Percentiles rank a stretch among this genome's conserved stretches.
These are phyloP conservation scores for Lacanobia wlatinum DNA, from an alignment of 2,888 invertebrate genomes.

Conservation along the genomic window DNA sequence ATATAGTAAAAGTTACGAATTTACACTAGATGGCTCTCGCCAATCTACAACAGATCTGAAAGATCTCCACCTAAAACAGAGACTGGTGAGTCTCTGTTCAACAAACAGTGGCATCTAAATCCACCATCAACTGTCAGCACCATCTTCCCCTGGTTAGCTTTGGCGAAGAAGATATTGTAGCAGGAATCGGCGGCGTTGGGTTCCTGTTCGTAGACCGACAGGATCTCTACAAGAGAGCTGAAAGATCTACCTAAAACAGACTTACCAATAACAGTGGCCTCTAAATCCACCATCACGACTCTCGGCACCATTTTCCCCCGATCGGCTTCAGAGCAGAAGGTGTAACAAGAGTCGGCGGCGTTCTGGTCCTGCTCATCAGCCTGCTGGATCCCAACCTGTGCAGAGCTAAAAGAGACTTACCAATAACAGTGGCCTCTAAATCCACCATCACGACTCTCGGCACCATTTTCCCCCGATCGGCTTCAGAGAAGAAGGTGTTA, in stretches of 20 bases:
- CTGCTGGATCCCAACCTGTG: constrained; percentile 92
- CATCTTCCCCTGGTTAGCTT: constrained; percentile 96
- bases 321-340: constrained; percentile 95
- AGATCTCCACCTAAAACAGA: too few relatives aligned
- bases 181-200: constrained; percentile 88
- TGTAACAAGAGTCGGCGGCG: constrained; percentile 89
- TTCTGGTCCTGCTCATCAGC: constrained; percentile 80
- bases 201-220: too few relatives aligned
- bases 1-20: too few relatives aligned
- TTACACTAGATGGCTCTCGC: too few relatives aligned
- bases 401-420: constrained; percentile 76
- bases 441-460: constrained; percentile 97
- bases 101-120: too few relatives aligned
- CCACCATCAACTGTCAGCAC: constrained; percentile 94
- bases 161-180: constrained; percentile 91
- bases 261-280: too few relatives aligned
- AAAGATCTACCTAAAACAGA: too few relatives aligned
- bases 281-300: constrained; percentile 95
- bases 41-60: too few relatives aligned
- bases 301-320: constrained; percentile 97
- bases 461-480: constrained; percentile 96
- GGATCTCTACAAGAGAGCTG: too few relatives aligned
- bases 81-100: too few relatives aligned
- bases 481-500: constrained; percentile 96
- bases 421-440: constrained; percentile 97